Evolutionary conservation across 2,888 invertebrate genomes (phyloP), one percentile per base, ranked within the genome.

Genomic region (Leptinotarsa rubiginosa): DNA sequence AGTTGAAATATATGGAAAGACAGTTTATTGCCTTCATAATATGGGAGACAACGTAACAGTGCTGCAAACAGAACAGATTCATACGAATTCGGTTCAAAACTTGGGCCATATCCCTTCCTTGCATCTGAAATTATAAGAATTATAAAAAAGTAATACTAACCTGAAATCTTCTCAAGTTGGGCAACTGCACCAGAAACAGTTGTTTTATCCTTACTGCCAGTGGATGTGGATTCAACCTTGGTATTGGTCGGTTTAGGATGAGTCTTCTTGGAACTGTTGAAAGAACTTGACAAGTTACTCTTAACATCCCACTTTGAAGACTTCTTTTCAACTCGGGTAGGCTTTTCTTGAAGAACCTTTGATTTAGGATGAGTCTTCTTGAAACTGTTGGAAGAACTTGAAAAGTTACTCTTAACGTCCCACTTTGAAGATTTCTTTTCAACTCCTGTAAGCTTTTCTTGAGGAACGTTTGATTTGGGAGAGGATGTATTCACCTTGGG

Each of bases 101-200:
- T 10, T 41, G 10, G 10, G 12, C 41, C 31, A 31, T 7, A 54
- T 54, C 16, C 18, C n/a, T 20, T 7, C 18, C 56, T 20, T 20
- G 18, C 13, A 56, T 56, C 56, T 56, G 56, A 56, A 56, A 56
- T 22, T 10, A 56, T 25, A 56, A 20, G 12, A 56, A 62, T 41
- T 13, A 62, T 62, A 10, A 20, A 62, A 62, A 62, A 41, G 16
- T 22, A 62, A 62, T 62, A 62, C 62, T 41, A n/a, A 62, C 62
- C 62, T 62, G 41, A 41, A 41, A 1, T 31, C 13, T 18, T 62
- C 16, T n/a, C 18, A 7, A n/a, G 10, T 7, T 62, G 31, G n/a
- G 31, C 16, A 25, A 62, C 31, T 16, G 15, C 18, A 12, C 62
- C 31, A 16, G 41, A n/a, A 16, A 25, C 3, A 25, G 3, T 41